A percentile compares a stretch with the other conserved stretches of the same genome.
phyloP scores from a whole-genome alignment of 1,140 invertebrate species.

The Cydia strobilella region DNA sequence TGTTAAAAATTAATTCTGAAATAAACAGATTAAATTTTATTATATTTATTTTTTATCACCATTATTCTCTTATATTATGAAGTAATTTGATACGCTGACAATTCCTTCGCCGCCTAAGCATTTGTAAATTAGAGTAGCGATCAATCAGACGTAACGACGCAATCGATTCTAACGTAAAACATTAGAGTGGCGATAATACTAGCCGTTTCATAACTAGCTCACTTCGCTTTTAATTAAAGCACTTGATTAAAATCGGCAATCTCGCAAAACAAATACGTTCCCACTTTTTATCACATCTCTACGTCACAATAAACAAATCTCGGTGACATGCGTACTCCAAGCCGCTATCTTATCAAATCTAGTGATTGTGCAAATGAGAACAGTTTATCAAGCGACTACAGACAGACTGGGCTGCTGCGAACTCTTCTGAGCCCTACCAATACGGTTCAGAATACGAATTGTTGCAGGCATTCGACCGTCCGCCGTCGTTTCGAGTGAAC shows the following conservation, averaged over 20 bases:
- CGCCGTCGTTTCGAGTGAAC: conserved; percentile 71
- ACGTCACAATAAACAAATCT: conserved; percentile 73
- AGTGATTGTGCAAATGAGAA: conserved; percentile 72
- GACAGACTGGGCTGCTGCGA: conserved; percentile 51
- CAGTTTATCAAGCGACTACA: conserved; percentile 61
- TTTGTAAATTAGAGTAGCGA: conserved; percentile 27
- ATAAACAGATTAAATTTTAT: too few species aligned
- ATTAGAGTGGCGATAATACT: background rate
- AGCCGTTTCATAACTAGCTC: conserved; percentile 4
- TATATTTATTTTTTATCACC: too few species aligned
- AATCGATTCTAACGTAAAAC: conserved; percentile 6
- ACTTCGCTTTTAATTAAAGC: conserved; percentile 22
- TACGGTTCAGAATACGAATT: conserved; percentile 44
- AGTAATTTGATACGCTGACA: conserved; percentile 10
- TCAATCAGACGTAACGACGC: conserved; percentile 12
- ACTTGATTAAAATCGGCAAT: conserved; percentile 31
- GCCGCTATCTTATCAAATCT: conserved; percentile 73
- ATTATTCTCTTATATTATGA: conserved; percentile 19
- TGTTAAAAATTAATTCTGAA: too few species aligned
- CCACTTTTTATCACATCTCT: conserved; percentile 35
- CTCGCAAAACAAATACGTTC: conserved; percentile 28
- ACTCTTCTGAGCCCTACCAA: conserved; percentile 59
- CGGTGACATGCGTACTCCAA: conserved; percentile 65
- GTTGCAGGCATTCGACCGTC: conserved; percentile 62
- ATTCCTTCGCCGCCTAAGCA: conserved; percentile 4